Evolutionary conservation across 2,888 invertebrate genomes (phyloP).

Genomic region (Formica aserva): DNA sequence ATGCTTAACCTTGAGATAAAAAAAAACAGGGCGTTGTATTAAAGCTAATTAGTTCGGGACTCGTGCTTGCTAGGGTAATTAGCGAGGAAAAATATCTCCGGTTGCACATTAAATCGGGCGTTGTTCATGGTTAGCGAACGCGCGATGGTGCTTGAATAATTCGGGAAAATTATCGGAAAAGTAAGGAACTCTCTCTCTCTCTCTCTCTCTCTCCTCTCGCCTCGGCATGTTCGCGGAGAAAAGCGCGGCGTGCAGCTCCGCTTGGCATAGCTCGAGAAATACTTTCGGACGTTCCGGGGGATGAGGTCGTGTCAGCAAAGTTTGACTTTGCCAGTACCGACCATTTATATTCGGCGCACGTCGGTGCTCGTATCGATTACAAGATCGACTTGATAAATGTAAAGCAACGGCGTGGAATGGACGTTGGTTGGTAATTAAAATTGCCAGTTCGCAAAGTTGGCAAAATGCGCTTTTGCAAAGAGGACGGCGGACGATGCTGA

Average conservation of each 20-base stretch:
- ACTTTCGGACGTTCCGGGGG: constrained; percentile 48
- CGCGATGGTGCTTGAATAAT: constrained; percentile 65
- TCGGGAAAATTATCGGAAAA: constrained; percentile 73
- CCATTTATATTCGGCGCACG: constrained; percentile 50
- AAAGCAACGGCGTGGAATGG: constrained; percentile 44
- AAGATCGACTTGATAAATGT: constrained; percentile 63
- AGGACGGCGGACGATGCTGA: background rate
- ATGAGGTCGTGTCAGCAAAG: constrained; percentile 68
- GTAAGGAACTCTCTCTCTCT: constrained; percentile 37
- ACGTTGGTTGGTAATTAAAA: constrained; percentile 49
- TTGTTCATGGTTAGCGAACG: constrained; percentile 60
- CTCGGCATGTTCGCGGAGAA: constrained; percentile 37
- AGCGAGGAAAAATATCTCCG: constrained; percentile 29
- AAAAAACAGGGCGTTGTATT: constrained; percentile 1
- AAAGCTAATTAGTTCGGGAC: constrained; percentile 38
- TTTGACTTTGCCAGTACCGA: constrained; percentile 62
- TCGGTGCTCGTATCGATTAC: constrained; percentile 58
- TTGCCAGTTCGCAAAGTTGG: constrained; percentile 40
- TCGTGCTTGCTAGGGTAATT: constrained; percentile 39
- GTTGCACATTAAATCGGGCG: constrained; percentile 51
- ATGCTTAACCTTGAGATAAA: background rate
- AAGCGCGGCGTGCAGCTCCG: constrained; percentile 38
- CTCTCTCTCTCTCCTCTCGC: background rate
- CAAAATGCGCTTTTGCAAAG: constrained; percentile 15
- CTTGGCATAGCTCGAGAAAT: constrained; percentile 53